Base-by-base conservation (phyloP, 2,888 invertebrate species). In the Crocallis elinguaria region DNA sequence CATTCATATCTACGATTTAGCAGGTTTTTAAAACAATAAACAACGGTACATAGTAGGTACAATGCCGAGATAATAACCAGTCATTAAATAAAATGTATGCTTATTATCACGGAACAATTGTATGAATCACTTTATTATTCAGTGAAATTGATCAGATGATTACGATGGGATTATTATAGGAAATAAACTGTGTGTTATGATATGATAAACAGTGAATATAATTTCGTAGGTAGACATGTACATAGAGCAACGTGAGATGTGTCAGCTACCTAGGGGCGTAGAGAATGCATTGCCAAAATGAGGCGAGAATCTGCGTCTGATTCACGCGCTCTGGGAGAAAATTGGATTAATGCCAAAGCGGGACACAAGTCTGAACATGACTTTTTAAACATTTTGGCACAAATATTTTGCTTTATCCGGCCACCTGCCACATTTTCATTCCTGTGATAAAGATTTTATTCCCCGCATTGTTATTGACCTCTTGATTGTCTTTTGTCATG, bases 301-400 rank as follows among this genome's bases (percentile, higher is more conserved):
- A 84, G 80, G 76, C 72, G 66, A 77, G 75, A 77, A 79, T 81
- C 71, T 82, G 76, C 76, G 80, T 70, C 82, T 83, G 82, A 87
- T 77, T 83, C 82, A 81, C 74, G 70, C 60, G 54, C 42, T n/a
- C 43, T 57, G 49, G 69, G 65, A 73, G 77, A 75, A 19, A 77
- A 74, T 87, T 90, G 90, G 90, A 86, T 63, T 63, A 68, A 55
- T 68, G 90, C 90, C 90, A 88, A 82, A 73, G 73, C 68, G 70
- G 73, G 71, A 71, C 73, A 82, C 73, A 79, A 62, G 78, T 79
- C 79, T 77, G 71, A 76, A 69, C 67, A 66, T 74, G 75, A 79
- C 71, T 77, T 77, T 77, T 71, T 72, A 69, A 74, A 83, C 78
- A 80, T 79, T 79, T 89, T 88, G 89, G 88, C 87, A 84, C 85